These are phyloP conservation scores for Malurus splendens DNA, from an alignment of 2,797 vertebrate genomes.

Conservation along the genomic window DNA sequence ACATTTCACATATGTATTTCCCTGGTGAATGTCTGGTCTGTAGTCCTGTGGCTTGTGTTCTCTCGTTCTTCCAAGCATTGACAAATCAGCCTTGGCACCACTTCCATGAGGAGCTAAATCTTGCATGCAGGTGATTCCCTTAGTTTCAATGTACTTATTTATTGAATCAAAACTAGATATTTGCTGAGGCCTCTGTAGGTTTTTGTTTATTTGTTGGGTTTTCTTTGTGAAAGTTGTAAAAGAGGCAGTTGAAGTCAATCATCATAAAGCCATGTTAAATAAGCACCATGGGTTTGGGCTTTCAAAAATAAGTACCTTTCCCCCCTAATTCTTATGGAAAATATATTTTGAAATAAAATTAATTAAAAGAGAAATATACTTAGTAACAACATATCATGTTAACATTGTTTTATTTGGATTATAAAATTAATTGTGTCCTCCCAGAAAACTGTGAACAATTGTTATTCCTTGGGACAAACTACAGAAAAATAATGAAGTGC, in stretches of 20 bases:
- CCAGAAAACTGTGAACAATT: not conserved
- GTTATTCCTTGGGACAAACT: not conserved
- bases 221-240: not conserved
- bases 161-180: not conserved
- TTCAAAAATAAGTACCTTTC: not conserved
- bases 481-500: not conserved
- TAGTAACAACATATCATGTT: not conserved
- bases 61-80: not conserved
- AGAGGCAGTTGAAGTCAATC: not conserved
- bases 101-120: not conserved
- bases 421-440: not conserved
- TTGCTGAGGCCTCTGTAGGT: not conserved
- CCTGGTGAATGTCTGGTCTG: not conserved
- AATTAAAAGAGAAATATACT: not conserved
- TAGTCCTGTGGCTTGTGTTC: not conserved
- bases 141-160: not conserved
- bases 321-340: not conserved
- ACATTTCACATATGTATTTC: not conserved
- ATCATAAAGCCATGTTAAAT: not conserved
- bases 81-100: not conserved
- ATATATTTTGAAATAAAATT: not conserved
- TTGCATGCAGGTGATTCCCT: not conserved
- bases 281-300: not conserved
- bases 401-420: not conserved
- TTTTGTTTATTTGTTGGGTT: not conserved